Base-by-base conservation (phyloP, 1,140 invertebrate genomes). In the Drosophila watanabei region DNA sequence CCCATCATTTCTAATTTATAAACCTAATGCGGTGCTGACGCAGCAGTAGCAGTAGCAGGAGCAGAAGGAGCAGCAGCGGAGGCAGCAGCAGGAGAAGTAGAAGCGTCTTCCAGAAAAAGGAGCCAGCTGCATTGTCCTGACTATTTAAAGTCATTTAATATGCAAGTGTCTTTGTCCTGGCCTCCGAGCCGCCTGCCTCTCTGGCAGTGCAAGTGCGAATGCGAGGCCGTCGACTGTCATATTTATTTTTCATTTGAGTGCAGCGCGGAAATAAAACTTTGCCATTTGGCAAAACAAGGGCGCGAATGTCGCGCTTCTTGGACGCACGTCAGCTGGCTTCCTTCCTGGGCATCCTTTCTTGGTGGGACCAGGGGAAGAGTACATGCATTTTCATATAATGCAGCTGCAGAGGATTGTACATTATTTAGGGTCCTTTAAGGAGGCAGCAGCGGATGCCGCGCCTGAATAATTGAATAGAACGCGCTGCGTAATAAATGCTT, bases 201-300 rank as follows among this genome's bases (percentile, higher is more conserved):
- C n/a, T 33, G 18, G 33, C 16, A 57, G 56, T 30, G 56, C 63
- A 11, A 65, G 18, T 71, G 68, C 68, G 62, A 70, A 41, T 56
- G 64, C 64, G 68, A 71, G 63, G 59, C 76, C 66, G 73, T 87
- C 90, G 72, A 75, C 87, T 91, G 87, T 91, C 87, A 91, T 91
- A 91, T 91, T 91, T 91, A 91, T 91, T 91, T 91, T 91, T 91
- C 83, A 91, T 91, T 91, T 91, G 88, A 91, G 82, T 84, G 86
- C 85, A 76, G 79, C 45, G 58, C 77, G 79, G 83, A 91, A 91
- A 84, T 91, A 90, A 91, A 91, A 91, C 80, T 91, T 91, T 91
- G 83, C 86, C 85, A 90, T 89, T 90, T 89, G 85, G 80, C 83
- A 87, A 90, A 89, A 89, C 86, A 89, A 89, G 82, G 87, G 82